These are phyloP conservation scores for Cyanistes caeruleus DNA, from an alignment of 2,113 vertebrate genomes.

Conservation along the genomic window DNA sequence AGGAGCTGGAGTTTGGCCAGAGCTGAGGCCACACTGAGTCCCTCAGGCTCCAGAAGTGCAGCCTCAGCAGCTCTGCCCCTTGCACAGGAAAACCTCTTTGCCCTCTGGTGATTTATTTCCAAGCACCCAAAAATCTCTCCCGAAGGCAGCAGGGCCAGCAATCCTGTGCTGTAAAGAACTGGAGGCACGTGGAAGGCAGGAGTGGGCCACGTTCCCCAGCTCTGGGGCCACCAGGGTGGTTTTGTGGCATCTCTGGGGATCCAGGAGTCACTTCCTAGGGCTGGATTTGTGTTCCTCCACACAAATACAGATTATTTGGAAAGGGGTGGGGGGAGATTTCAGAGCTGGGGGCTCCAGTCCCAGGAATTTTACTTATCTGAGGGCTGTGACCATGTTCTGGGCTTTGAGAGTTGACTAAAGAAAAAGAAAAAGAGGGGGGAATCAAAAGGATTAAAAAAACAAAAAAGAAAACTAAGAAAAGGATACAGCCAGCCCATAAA, in stretches of 20 bases:
- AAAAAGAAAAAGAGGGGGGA: neutral
- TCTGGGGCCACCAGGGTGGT: neutral
- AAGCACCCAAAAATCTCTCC: neutral
- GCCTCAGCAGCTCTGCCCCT: neutral
- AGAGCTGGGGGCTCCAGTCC: neutral
- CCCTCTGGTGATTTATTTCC: neutral
- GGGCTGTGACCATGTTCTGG: neutral
- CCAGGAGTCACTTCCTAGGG: neutral
- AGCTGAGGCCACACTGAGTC: neutral
- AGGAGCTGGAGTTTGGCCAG: neutral
- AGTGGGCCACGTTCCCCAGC: accelerated
- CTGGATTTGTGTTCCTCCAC: neutral
- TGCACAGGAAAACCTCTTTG: neutral
- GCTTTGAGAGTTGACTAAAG: neutral
- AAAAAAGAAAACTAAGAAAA: too few species aligned
- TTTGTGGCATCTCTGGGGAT: neutral
- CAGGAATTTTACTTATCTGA: neutral
- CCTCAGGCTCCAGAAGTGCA: neutral
- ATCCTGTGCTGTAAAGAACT: neutral
- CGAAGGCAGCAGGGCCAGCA: neutral
- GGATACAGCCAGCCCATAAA: neutral
- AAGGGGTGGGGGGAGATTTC: neutral
- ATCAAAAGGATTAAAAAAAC: neutral
- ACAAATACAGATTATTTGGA: neutral
- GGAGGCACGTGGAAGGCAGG: neutral